Evolutionary conservation across 2,113 vertebrate genomes (phyloP).

Genomic region (Speoplatyrhinus poulsoni): DNA sequence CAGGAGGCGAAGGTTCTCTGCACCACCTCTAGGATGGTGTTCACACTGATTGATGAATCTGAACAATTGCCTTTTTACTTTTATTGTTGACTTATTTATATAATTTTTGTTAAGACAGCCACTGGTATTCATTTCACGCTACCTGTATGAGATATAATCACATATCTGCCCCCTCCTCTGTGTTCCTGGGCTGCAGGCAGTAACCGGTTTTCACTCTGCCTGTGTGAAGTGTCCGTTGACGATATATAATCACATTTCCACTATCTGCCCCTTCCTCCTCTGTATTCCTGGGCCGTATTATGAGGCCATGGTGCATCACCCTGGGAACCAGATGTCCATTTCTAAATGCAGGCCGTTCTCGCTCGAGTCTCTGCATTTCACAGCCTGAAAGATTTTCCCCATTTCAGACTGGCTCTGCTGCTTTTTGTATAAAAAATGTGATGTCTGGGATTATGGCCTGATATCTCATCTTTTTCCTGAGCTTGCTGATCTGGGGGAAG

Average conservation of each 20-base stretch:
- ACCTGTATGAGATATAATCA: too few species aligned
- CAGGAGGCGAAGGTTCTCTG: neutral
- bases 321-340: neutral
- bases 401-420: too few species aligned
- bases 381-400: too few species aligned
- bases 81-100: neutral
- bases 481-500: too few species aligned
- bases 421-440: too few species aligned
- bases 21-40: constrained; percentile 9
- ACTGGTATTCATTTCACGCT: too few species aligned
- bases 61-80: constrained; percentile 44
- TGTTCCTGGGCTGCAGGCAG: neutral
- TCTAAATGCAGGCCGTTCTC: constrained; percentile 5
- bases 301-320: constrained; percentile 24
- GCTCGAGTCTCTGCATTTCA: neutral
- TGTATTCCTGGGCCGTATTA: neutral
- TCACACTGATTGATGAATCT: constrained; percentile 25
- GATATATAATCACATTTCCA: neutral
- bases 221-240: too few species aligned
- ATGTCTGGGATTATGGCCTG: too few species aligned
- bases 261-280: neutral
- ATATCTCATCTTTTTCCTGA: too few species aligned
- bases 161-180: too few species aligned
- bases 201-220: constrained; percentile 1
- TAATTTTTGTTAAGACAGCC: too few species aligned